Evolutionary conservation across 2,113 vertebrate genomes (phyloP), one percentile per base, ranked within the genome.

Genomic region (Ctenomys sociabilis): DNA sequence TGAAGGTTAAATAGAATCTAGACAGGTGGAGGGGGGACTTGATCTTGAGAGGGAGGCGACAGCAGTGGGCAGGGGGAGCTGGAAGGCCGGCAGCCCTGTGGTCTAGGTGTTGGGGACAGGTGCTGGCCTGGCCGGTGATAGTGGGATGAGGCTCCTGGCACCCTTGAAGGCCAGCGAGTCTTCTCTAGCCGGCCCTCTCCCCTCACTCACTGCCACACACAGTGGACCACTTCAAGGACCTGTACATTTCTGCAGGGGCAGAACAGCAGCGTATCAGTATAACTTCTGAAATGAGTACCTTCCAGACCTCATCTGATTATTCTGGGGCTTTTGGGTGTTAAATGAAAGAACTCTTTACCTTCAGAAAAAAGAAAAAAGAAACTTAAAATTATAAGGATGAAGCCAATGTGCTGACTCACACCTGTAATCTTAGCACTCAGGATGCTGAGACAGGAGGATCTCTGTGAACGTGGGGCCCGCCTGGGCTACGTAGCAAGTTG

Each of bases 41-140:
- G 35, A 35, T 32, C 14, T 0, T 37, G 75, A 43, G 54, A 19
- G 1, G 0, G 5, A 64, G 19, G 16, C 57, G 22, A 30, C 5
- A 8, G 77, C 30, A 24, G 4, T 5, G 5, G 26, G 40, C n/a
- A 30, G 37, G n/a, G n/a, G 68, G 61, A 43, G 22, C 59, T 11
- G 78, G 52, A 21, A 61, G 17, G 35, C 70, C 28, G 1, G 3
- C 3, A 30, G 26, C 12, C 30, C 85, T 40, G 4, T 30, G 52
- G 54, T 35, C 73, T 37, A 10, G n/a, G 49, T 75, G 32, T 70
- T 43, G 40, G 80, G 57, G 59, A 66, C 45, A 78, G 40, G 21
- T 13, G 3, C 0, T 59, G 52, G 54, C 16, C 61, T 40, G 49
- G 57, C 54, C 13, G 32, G 78, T 22, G 24, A 37, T 2, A 9